phyloP scores from a whole-genome alignment of 2,113 vertebrate genomes.

The Octodon degus region DNA sequence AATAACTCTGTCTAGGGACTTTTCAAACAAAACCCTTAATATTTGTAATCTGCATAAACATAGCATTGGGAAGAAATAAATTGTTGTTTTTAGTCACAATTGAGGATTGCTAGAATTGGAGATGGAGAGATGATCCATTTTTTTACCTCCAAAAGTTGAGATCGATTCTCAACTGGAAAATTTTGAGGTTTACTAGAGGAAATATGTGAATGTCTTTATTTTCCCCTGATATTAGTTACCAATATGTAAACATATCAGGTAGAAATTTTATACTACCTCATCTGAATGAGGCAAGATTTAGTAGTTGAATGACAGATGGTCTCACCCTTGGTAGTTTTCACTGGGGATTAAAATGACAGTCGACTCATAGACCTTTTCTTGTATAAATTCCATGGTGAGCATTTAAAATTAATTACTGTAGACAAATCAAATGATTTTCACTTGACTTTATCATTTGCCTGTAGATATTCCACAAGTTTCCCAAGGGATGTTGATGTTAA shows the following conservation, averaged over 20 bases:
- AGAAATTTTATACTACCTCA: conserved; percentile 81
- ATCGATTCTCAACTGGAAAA: background rate
- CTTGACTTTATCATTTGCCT: conserved; percentile 69
- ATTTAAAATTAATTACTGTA: conserved; percentile 81
- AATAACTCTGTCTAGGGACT: conserved; percentile 68
- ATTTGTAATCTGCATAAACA: conserved; percentile 86
- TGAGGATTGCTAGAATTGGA: conserved; percentile 69
- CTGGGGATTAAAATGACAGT: conserved; percentile 79
- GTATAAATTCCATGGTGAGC: background rate
- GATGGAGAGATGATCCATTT: conserved; percentile 73
- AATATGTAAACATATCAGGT: conserved; percentile 84
- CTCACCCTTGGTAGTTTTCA: conserved; percentile 81
- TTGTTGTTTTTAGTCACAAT: conserved; percentile 82
- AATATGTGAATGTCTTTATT: conserved; percentile 80
- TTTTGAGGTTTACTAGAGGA: conserved; percentile 51
- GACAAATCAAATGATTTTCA: conserved; percentile 80
- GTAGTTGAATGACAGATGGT: conserved; percentile 80
- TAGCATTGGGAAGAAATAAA: conserved; percentile 79
- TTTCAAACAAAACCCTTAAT: conserved; percentile 85
- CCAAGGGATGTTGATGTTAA: conserved; percentile 35
- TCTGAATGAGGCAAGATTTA: conserved; percentile 76
- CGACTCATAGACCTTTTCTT: conserved; percentile 80
- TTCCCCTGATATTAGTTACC: conserved; percentile 68
- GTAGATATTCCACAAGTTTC: conserved; percentile 72
- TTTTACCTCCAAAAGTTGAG: background rate